phyloP scores from a whole-genome alignment of 1,140 invertebrate species.

The Pseudomyrmex flavicornis region DNA sequence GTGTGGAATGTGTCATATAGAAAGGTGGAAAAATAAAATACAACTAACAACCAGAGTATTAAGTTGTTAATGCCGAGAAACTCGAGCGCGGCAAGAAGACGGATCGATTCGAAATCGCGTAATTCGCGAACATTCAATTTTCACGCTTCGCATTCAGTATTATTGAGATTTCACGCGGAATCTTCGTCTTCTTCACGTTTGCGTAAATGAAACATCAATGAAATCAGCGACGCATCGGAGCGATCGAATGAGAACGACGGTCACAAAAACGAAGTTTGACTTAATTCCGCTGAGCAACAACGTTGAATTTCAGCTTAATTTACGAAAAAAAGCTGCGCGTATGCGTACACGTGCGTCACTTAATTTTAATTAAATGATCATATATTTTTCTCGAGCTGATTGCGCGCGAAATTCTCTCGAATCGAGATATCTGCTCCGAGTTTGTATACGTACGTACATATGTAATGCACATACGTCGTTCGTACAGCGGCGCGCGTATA shows the following conservation, averaged over 20 bases:
- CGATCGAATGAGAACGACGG: not conserved
- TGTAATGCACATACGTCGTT: not conserved
- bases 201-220: constrained; percentile 50
- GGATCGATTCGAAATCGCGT: not conserved
- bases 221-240: constrained; percentile 25
- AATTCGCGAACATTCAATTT: constrained; percentile 15
- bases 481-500: not conserved
- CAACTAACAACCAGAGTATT: not conserved
- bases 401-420: not conserved
- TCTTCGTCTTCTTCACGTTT: not conserved
- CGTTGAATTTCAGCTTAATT: not conserved
- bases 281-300: not conserved
- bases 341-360: not conserved
- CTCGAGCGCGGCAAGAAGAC: not conserved
- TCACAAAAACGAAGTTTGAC: too few species aligned
- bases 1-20: not conserved
- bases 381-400: not conserved
- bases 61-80: constrained; percentile 6
- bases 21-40: not conserved
- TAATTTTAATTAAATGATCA: constrained; percentile 36
- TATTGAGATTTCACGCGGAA: constrained; percentile 11
- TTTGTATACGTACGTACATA: not conserved
- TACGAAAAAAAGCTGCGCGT: constrained; percentile 2
- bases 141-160: constrained; percentile 22
- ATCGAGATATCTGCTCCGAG: not conserved